Base-by-base conservation (phyloP, 1,140 invertebrate species). In the Scylla paramamosain region DNA sequence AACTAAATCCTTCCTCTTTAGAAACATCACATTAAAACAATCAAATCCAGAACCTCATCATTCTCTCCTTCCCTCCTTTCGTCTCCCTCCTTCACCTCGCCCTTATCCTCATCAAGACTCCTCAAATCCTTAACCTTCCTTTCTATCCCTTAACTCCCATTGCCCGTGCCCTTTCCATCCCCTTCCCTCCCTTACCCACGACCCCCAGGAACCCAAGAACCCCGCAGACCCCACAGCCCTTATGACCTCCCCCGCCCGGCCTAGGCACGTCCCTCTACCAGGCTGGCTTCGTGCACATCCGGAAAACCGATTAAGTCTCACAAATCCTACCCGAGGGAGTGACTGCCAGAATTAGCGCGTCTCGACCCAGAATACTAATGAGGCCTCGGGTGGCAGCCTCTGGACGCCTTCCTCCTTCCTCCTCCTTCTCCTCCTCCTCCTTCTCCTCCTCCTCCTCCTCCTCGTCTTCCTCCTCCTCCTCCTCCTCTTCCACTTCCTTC, bases 291-390 rank as follows among this genome's bases (percentile, higher is more conserved):
- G 88, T 89, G 48, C 32, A 46, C n/a, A 89, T 29, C 48, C 48
- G 45, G 89, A 59, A 52, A 91, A 91, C 91, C 77, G 59, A 92
- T 83, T 83, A 82, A 46, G 59, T 59, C 28, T 83, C 59, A 29
- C 39, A 29, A 82, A 82, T 46, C 91, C 67, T n/a, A 92, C 67
- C 59, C n/a, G 91, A 16, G 59, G 91, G 59, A 92, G 67, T 39
- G 91, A 92, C 91, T 92, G 39, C 28, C 77, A 83, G 89, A 91
- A 91, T 91, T 91, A 91, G 48, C 48, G 31, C 48, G 28, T 59
- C 46, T 29, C 48, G n/a, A 28, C 48, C 48, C 14, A 2, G 89
- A 48, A 91, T 91, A 91, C 89, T 91, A 91, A 91, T 91, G 89
- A n/a, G 46, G 46, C 14, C 8, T 20, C 46, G 39, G 32, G 8